These are phyloP conservation scores for Lepidotrigona ventralis DNA, from an alignment of 1,140 invertebrate genomes.

Conservation along the genomic window DNA sequence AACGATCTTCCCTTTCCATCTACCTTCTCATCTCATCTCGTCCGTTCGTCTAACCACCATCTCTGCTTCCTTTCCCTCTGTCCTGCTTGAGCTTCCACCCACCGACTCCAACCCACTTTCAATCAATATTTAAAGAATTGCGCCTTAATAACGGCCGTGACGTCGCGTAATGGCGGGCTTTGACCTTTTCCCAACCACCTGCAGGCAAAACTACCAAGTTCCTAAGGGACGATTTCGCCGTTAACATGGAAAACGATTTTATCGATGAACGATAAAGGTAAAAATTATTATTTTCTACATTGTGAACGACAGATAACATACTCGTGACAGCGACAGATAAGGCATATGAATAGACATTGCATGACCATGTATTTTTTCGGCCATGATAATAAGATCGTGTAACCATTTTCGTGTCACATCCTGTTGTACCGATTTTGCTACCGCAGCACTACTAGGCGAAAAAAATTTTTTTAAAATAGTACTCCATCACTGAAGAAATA, in stretches of 20 bases:
- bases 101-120: constrained; percentile 69
- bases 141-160: constrained; percentile 76
- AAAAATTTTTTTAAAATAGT: too few relatives aligned
- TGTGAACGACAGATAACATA: background rate
- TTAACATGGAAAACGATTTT: background rate
- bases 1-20: constrained; percentile 72
- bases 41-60: constrained; percentile 66
- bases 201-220: constrained; percentile 12
- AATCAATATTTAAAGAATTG: constrained; percentile 80
- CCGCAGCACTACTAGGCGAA: too few relatives aligned
- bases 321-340: too few relatives aligned
- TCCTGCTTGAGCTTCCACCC: constrained; percentile 58
- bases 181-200: constrained; percentile 42
- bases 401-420: too few relatives aligned
- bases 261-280: constrained; percentile 3
- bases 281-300: background rate
- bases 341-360: too few relatives aligned
- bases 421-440: too few relatives aligned
- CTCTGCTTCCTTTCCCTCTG: constrained; percentile 60
- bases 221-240: background rate
- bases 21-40: constrained; percentile 73
- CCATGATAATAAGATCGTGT: too few relatives aligned
- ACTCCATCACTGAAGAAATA: too few relatives aligned
- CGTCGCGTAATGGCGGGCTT: constrained; percentile 66
- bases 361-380: too few relatives aligned